Conservation (phyloP, 1,140 invertebrate species). For the Drosophila malerkotliana region DNA sequence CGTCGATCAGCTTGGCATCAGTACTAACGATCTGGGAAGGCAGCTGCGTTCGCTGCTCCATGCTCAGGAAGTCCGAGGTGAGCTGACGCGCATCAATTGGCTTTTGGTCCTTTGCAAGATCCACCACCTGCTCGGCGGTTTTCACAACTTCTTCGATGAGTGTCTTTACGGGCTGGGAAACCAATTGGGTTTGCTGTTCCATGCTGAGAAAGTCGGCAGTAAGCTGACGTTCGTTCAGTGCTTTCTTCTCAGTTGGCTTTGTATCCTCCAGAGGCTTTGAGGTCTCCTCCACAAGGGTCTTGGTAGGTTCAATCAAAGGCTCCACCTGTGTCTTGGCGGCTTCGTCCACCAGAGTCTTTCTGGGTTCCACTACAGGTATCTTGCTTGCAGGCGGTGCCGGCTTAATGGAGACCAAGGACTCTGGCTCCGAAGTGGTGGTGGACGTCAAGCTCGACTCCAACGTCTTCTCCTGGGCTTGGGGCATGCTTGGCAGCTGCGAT, state of each 20-base stretch:
- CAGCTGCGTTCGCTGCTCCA: conserved; percentile 65
- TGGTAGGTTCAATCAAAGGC: conserved; percentile 51
- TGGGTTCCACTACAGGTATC: conserved; percentile 56
- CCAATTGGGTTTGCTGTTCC: conserved; percentile 66
- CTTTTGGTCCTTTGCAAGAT: conserved; percentile 8
- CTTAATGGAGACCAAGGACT: conserved; percentile 54
- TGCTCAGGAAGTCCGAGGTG: conserved; percentile 68
- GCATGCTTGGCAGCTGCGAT: conserved; percentile 56
- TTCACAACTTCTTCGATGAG: conserved; percentile 37
- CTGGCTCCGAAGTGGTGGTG: conserved; percentile 51
- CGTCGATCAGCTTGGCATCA: conserved; percentile 45
- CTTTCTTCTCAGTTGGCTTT: conserved; percentile 28
- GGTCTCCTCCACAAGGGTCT: conserved; percentile 40
- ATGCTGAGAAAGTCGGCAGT: conserved; percentile 72
- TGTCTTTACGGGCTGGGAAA: conserved; percentile 37
- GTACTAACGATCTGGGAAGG: conserved; percentile 18
- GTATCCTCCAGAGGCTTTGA: not conserved
- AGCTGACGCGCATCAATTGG: conserved; percentile 49
- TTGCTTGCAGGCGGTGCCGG: conserved; percentile 58
- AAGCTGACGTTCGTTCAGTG: conserved; percentile 48
- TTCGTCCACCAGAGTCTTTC: conserved; percentile 44
- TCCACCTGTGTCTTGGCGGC: conserved; percentile 19
- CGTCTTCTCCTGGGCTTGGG: conserved; percentile 21
- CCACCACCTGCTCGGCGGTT: conserved; percentile 15
- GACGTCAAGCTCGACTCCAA: conserved; percentile 56